Conservation (phyloP, 1,140 invertebrate genomes). For the Paraescarpia echinospica region DNA sequence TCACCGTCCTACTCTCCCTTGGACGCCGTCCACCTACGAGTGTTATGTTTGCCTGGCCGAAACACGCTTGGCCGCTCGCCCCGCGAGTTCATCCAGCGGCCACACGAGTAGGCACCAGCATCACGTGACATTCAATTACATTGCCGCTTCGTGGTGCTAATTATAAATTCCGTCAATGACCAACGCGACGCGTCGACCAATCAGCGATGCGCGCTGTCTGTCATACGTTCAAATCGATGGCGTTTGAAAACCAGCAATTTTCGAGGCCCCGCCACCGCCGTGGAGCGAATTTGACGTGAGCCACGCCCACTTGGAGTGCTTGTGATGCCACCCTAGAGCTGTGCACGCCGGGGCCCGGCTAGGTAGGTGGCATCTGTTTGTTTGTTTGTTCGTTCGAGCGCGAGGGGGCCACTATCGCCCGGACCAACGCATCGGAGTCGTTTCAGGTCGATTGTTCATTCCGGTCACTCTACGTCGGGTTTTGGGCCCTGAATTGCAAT, state of each 20-base stretch:
- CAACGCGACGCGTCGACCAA: neutral
- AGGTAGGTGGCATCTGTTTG: neutral
- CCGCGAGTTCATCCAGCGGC: neutral
- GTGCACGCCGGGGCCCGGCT: neutral
- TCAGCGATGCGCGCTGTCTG: neutral
- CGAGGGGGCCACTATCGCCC: too few species aligned
- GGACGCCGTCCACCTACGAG: neutral
- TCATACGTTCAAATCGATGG: neutral
- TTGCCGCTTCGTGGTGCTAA: slow-evolving; percentile 3
- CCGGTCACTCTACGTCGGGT: neutral
- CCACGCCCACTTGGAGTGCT: neutral
- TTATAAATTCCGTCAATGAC: slow-evolving; percentile 6
- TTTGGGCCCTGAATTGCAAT: neutral
- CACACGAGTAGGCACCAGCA: neutral
- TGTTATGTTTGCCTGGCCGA: neutral
- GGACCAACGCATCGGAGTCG: neutral
- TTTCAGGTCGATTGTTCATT: neutral
- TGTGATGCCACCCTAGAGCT: neutral
- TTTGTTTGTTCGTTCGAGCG: neutral
- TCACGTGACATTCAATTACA: slow-evolving; percentile 5
- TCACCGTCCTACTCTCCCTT: neutral
- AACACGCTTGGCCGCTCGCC: neutral
- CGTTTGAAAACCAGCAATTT: neutral
- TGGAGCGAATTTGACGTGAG: neutral
- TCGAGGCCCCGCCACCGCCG: too few species aligned